Evolutionary conservation across 2,113 vertebrate species (phyloP).

Genomic region (Bothrops jararaca): DNA sequence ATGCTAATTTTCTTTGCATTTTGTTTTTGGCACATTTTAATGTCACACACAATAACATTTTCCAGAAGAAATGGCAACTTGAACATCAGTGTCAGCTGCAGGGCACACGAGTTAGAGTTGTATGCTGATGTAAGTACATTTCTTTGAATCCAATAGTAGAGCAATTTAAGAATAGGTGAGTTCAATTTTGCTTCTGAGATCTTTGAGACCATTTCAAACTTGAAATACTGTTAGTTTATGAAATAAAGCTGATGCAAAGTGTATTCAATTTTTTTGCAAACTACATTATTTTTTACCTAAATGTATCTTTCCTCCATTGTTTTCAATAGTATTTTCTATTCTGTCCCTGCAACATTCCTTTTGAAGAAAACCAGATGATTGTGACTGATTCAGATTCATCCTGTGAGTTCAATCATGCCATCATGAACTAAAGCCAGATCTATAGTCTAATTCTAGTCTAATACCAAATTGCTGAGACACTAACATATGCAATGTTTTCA

Average conservation of each 20-base stretch:
- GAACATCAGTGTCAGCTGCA: conserved; percentile 2
- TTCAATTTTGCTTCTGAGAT: not conserved
- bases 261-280: not conserved
- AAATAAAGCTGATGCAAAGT: not conserved
- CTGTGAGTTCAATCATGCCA: not conserved
- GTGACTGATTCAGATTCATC: not conserved
- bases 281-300: not conserved
- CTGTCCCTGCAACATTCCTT: not conserved
- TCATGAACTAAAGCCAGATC: not conserved
- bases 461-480: not conserved
- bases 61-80: conserved; percentile 20
- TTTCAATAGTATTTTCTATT: not conserved
- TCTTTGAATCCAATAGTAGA: not conserved
- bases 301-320: not conserved
- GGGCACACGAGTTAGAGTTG: conserved; percentile 1
- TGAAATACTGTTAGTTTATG: not conserved
- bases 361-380: not conserved
- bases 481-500: not conserved
- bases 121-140: conserved; percentile 6
- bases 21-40: conserved; percentile 21
- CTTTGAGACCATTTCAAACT: not conserved
- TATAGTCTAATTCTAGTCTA: not conserved
- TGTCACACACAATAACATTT: conserved; percentile 8
- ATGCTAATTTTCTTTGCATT: conserved; percentile 6
- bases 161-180: not conserved